Percentiles rank a stretch among this genome's conserved stretches.
Evolutionary conservation across 2,113 vertebrate species (phyloP).

Genomic region (Melanostigma gelatinosum): DNA sequence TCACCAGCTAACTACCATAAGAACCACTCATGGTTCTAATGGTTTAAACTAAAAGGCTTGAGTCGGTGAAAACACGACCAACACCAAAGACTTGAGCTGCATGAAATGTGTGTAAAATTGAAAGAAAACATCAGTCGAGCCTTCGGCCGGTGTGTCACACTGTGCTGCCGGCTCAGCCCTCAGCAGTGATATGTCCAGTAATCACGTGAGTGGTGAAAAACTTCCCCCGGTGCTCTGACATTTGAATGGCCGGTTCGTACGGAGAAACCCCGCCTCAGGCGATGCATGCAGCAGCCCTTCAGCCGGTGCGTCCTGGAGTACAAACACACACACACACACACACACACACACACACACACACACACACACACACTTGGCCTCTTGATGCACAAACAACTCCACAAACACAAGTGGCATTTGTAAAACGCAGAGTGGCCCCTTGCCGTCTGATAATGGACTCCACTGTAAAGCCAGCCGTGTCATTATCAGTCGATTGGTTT

Average conservation of each 20-base stretch:
- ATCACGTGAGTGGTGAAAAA: slow-evolving; percentile 50
- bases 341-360: background rate
- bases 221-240: slow-evolving; percentile 54
- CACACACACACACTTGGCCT: background rate
- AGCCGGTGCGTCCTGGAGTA: slow-evolving; percentile 21
- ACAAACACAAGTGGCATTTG: background rate
- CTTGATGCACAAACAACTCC: background rate
- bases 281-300: slow-evolving; percentile 8
- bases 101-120: background rate
- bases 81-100: background rate
- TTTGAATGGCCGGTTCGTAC: slow-evolving; percentile 51
- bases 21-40: background rate
- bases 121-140: background rate
- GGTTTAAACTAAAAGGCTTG: background rate
- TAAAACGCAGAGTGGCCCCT: background rate
- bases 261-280: slow-evolving; percentile 30
- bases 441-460: too few relatives aligned
- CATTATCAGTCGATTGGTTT: too few relatives aligned
- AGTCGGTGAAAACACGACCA: background rate
- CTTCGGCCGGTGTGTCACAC: background rate
- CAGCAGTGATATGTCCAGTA: slow-evolving; percentile 52
- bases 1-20: background rate
- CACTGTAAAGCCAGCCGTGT: too few relatives aligned
- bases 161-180: slow-evolving; percentile 23
- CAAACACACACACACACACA: background rate